Evolutionary conservation across 2,797 vertebrate species (phyloP).

Genomic region (Pantherophis vulpinus): DNA sequence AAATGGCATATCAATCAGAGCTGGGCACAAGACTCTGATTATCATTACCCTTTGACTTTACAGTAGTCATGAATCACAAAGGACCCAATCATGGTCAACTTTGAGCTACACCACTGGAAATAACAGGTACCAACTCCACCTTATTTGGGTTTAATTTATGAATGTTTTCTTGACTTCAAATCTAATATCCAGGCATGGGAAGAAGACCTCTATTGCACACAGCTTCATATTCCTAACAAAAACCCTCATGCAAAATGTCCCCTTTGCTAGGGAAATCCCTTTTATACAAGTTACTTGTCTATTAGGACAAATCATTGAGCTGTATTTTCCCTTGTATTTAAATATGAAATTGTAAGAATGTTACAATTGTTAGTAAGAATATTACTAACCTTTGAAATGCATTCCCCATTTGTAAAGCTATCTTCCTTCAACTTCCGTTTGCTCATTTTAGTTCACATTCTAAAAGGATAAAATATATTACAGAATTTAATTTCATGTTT

Average conservation of each 20-base stretch:
- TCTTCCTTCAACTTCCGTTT: conserved; percentile 77
- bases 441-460: conserved; percentile 72
- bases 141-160: neutral
- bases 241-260: neutral
- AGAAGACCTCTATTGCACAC: neutral
- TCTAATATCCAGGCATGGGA: neutral
- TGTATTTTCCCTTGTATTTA: neutral
- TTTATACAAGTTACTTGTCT: neutral
- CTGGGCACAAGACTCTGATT: neutral
- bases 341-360: neutral
- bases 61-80: neutral
- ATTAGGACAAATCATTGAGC: neutral
- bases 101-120: neutral
- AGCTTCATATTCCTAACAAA: neutral
- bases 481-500: neutral
- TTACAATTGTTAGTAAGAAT: neutral
- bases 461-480: neutral
- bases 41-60: neutral
- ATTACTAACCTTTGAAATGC: conserved; percentile 79
- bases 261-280: neutral
- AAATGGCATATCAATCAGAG: neutral
- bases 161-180: neutral
- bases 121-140: neutral
- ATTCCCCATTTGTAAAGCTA: conserved; percentile 69
- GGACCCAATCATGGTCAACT: neutral